These are phyloP conservation scores for Drosophila borealis DNA, from an alignment of 2,888 invertebrate genomes.

Conservation along the genomic window DNA sequence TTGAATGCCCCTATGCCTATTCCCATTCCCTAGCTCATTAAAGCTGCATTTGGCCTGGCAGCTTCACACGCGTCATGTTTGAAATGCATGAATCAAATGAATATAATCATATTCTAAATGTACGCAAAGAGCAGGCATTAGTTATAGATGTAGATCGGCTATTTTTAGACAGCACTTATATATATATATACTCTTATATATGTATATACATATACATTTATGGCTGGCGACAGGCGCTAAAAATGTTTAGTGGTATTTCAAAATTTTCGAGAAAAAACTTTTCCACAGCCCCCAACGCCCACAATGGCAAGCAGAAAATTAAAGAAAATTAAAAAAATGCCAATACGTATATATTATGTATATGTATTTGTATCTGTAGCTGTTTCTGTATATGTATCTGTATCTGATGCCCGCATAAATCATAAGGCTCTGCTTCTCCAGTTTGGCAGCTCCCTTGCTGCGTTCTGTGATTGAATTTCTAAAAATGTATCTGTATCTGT, in stretches of 20 bases:
- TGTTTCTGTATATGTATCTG: constrained; percentile 2
- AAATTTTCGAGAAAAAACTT: constrained; percentile 58
- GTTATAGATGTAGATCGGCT: constrained; percentile 37
- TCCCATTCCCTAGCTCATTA: constrained; percentile 11
- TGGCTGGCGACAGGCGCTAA: constrained; percentile 76
- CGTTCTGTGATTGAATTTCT: constrained; percentile 68
- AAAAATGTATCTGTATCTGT: constrained; percentile 66
- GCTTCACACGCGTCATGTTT: constrained; percentile 51
- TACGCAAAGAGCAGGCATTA: constrained; percentile 8
- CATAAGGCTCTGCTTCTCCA: constrained; percentile 56
- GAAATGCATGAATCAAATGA: constrained; percentile 43
- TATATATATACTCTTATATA: constrained; percentile 7
- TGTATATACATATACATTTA: constrained; percentile 25
- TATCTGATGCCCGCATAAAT: constrained; percentile 64
- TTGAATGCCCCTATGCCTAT: constrained; percentile 17
- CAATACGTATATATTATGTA: constrained; percentile 7
- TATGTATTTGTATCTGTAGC: constrained; percentile 4
- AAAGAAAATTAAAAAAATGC: constrained; percentile 40
- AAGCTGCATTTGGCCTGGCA: constrained; percentile 27
- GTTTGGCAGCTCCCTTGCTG: constrained; percentile 57
- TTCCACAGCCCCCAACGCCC: constrained; percentile 50
- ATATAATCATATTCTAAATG: constrained; percentile 26
- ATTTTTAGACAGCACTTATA: constrained; percentile 38
- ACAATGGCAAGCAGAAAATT: constrained; percentile 37
- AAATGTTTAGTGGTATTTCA: constrained; percentile 51